A percentile compares a stretch with the other conserved stretches of the same genome.
These are phyloP conservation scores for Drosophila triauraria DNA, from an alignment of 1,140 invertebrate genomes.

Conservation along the genomic window DNA sequence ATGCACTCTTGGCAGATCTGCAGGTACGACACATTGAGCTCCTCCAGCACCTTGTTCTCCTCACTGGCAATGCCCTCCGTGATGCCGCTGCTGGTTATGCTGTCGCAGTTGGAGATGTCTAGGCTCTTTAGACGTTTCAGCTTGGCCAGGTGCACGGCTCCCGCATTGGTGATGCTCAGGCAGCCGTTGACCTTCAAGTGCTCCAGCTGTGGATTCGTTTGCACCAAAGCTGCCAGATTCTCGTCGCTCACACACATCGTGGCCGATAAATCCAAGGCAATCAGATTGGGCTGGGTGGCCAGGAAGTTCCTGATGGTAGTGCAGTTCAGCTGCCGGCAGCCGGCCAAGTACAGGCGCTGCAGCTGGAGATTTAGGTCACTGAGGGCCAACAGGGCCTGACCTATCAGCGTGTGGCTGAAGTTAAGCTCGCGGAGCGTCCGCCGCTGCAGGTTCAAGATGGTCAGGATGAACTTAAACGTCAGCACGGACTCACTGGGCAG, in stretches of 20 bases:
- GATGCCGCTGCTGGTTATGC: conserved; percentile 88
- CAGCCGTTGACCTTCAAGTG: conserved; percentile 87
- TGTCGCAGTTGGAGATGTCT: conserved; percentile 89
- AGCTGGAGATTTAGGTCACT: conserved; percentile 86
- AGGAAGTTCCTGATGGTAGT: conserved; percentile 87
- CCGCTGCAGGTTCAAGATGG: conserved; percentile 87
- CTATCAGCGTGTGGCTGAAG: conserved; percentile 89
- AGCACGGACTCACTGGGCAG: conserved; percentile 87
- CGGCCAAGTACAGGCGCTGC: conserved; percentile 86
- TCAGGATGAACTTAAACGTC: conserved; percentile 89
- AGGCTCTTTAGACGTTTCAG: conserved; percentile 87
- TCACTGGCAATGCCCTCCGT: conserved; percentile 86
- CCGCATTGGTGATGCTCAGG: conserved; percentile 87
- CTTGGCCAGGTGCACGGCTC: conserved; percentile 86
- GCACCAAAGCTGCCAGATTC: conserved; percentile 87
- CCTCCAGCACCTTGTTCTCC: conserved; percentile 85
- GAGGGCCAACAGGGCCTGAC: conserved; percentile 86
- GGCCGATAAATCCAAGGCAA: conserved; percentile 87
- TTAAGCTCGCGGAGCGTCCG: conserved; percentile 87
- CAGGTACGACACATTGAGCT: conserved; percentile 88
- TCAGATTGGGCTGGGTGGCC: conserved; percentile 87
- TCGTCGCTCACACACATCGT: conserved; percentile 88
- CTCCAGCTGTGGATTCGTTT: conserved; percentile 86
- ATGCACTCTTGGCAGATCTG: conserved; percentile 88
- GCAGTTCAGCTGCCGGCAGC: conserved; percentile 89